These are phyloP conservation scores for Stichopus horrens DNA, from an alignment of 53 echinoderm and acorn worm genomes.

Conservation along the genomic window DNA sequence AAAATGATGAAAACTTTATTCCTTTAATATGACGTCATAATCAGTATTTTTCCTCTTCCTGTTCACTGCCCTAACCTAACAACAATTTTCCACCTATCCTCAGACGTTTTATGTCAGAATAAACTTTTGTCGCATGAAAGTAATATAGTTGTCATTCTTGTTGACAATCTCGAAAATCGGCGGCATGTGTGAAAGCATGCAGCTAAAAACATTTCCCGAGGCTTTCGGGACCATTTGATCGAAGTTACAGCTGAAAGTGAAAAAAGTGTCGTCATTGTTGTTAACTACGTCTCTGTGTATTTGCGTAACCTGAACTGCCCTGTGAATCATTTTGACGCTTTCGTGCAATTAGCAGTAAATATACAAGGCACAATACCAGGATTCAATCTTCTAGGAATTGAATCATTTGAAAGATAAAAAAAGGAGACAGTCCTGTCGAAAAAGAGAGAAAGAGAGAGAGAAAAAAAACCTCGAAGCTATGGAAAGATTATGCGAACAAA, in stretches of 20 bases:
- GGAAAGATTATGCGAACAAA: too few species aligned
- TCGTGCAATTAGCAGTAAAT: constrained; percentile 25
- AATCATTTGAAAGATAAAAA: not conserved
- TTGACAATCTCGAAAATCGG: constrained; percentile 31
- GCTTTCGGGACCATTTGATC: constrained; percentile 1
- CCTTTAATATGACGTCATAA: too few species aligned
- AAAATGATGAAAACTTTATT: too few species aligned
- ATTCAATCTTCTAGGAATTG: not conserved
- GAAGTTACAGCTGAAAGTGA: constrained; percentile 12
- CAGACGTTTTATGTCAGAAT: not conserved
- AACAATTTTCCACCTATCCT: too few species aligned
- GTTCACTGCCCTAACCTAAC: too few species aligned
- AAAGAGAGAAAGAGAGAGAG: too few species aligned
- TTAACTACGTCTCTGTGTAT: not conserved
- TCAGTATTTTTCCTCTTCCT: too few species aligned
- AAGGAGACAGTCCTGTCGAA: too few species aligned
- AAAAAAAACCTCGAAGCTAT: too few species aligned
- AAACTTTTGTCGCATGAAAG: not conserved
- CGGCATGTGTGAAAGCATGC: constrained; percentile 25
- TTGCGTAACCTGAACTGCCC: constrained; percentile 43
- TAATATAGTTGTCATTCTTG: constrained; percentile 45
- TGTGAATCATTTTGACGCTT: constrained; percentile 42
- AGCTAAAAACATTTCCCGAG: constrained; percentile 17
- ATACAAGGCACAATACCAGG: not conserved
- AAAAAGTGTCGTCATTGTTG: constrained; percentile 35